Evolutionary conservation across 2,797 vertebrate genomes (phyloP).

Genomic region (Malurus splendens): DNA sequence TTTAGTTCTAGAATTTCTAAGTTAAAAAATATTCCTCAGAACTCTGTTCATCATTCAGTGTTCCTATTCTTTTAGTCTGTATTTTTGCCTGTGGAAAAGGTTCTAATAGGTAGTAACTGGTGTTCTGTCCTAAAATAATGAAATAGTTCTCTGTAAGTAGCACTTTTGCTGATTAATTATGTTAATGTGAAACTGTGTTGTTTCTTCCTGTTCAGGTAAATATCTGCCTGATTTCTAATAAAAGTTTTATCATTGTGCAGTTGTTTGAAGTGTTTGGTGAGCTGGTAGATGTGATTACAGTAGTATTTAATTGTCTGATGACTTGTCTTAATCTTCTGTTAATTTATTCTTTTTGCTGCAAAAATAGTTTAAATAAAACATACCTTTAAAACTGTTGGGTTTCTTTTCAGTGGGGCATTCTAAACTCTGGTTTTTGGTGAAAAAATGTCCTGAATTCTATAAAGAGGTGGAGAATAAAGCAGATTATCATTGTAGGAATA

Average conservation of each 20-base stretch:
- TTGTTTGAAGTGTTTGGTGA: background rate
- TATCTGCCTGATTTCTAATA: background rate
- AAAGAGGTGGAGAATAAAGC: background rate
- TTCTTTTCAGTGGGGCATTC: background rate
- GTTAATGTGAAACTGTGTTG: background rate
- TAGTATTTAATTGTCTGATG: background rate
- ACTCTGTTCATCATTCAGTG: background rate
- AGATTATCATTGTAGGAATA: background rate
- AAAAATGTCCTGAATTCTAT: background rate
- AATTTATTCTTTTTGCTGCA: background rate
- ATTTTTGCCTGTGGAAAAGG: background rate
- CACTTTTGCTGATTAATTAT: background rate
- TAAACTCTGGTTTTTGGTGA: background rate
- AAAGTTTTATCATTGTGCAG: background rate
- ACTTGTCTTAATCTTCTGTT: background rate
- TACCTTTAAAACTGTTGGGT: background rate
- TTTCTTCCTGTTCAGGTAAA: background rate
- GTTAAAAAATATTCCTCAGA: background rate
- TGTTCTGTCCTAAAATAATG: background rate
- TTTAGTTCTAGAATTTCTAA: background rate
- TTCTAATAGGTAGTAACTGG: background rate
- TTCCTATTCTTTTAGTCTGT: background rate
- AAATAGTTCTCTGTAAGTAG: background rate
- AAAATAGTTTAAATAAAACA: background rate
- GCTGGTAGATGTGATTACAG: background rate